These are phyloP conservation scores for Diabrotica undecimpunctata DNA, from an alignment of 1,140 invertebrate genomes.

Conservation along the genomic window DNA sequence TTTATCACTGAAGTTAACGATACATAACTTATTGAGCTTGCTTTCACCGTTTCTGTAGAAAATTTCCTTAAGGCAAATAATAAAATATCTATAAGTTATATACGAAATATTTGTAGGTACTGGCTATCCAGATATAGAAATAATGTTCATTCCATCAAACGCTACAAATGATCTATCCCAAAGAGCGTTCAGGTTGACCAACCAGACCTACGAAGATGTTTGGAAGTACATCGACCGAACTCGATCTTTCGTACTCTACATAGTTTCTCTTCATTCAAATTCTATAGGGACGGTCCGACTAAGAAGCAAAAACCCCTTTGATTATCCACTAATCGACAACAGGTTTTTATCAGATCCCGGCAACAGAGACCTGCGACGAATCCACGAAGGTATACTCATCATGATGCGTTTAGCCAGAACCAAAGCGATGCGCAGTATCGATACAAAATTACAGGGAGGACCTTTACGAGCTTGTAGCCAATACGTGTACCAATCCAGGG, in stretches of 20 bases:
- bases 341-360: conserved; percentile 59
- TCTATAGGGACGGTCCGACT: conserved; percentile 69
- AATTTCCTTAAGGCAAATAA: too few relatives aligned
- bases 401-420: conserved; percentile 51
- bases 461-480: conserved; percentile 45
- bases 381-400: conserved; percentile 53
- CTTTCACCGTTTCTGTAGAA: too few relatives aligned
- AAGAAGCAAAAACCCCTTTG: conserved; percentile 63
- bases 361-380: conserved; percentile 50
- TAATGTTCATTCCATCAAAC: conserved; percentile 25
- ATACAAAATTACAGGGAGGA: conserved; percentile 39
- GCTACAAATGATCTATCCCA: conserved; percentile 22
- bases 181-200: conserved; percentile 23
- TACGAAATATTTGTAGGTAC: conserved; percentile 13
- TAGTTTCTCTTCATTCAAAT: conserved; percentile 59
- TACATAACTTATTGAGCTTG: too few relatives aligned
- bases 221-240: conserved; percentile 25
- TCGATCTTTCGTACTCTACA: conserved; percentile 19
- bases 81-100: too few relatives aligned
- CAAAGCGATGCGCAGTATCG: conserved; percentile 46
- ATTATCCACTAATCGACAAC: conserved; percentile 74
- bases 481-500: conserved; percentile 30
- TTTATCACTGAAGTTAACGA: too few relatives aligned
- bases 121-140: conserved; percentile 30
- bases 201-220: conserved; percentile 29